phyloP scores from a whole-genome alignment of 2,888 invertebrate species.

The Coelopa pilipes region DNA sequence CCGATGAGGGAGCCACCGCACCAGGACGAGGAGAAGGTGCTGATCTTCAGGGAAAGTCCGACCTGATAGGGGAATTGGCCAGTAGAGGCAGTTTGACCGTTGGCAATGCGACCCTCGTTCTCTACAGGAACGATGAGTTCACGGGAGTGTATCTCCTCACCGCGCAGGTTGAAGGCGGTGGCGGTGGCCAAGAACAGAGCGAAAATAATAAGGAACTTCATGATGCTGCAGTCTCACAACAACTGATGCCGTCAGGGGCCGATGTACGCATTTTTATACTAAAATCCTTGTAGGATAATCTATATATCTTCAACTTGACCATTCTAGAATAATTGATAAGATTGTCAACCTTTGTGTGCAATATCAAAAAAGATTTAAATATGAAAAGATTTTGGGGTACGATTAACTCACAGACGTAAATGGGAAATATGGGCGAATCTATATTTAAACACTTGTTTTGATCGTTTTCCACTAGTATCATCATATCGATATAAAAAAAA shows the following conservation, averaged over 20 bases:
- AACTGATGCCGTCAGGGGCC: neutral
- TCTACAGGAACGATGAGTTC: slow-evolving; percentile 41
- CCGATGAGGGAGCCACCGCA: slow-evolving; percentile 50
- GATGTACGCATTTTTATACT: neutral
- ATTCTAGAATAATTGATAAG: no score
- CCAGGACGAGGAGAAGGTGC: slow-evolving; percentile 32
- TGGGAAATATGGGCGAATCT: no score
- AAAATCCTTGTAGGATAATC: no score
- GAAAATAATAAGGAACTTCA: slow-evolving; percentile 54
- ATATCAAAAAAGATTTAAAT: no score
- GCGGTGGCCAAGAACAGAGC: slow-evolving; percentile 53
- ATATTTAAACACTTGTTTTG: no score
- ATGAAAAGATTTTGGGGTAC: no score
- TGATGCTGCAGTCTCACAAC: slow-evolving; percentile 31
- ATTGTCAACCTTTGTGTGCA: no score
- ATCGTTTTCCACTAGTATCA: no score
- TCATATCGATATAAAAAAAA: no score
- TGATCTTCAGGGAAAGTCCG: slow-evolving; percentile 52
- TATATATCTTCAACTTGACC: no score
- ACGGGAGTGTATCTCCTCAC: slow-evolving; percentile 37
- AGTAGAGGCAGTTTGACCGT: slow-evolving; percentile 41
- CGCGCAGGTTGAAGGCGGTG: slow-evolving; percentile 49
- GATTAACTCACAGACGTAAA: no score
- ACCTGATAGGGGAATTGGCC: slow-evolving; percentile 55
- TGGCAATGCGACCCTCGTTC: slow-evolving; percentile 48